phyloP scores from a whole-genome alignment of 2,888 invertebrate species.

The Morpho achilles region DNA sequence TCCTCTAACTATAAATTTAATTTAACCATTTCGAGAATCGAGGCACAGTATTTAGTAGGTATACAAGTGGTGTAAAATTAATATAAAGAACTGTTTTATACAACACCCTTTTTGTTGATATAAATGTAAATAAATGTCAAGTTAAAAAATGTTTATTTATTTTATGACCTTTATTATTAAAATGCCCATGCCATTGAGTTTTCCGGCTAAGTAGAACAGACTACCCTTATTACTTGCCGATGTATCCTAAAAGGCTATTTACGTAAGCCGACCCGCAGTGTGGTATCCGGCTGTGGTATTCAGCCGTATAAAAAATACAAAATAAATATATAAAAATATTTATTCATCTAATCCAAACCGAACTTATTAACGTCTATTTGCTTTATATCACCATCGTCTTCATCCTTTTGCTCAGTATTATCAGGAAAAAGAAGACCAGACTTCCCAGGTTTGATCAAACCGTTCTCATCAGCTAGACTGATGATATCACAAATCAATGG shows the following conservation, averaged over 20 bases:
- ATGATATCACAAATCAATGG: conserved; percentile 93
- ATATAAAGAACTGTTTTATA: conserved; percentile 75
- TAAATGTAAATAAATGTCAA: conserved; percentile 81
- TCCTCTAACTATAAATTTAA: conserved; percentile 51
- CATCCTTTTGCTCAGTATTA: conserved; percentile 31
- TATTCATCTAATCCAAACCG: conserved; percentile 48
- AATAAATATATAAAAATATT: conserved; percentile 9
- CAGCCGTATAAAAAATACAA: too few species aligned
- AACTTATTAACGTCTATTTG: conserved; percentile 39
- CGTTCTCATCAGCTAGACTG: conserved; percentile 88
- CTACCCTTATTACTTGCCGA: too few species aligned
- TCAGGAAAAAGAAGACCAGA: conserved; percentile 31
- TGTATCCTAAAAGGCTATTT: too few species aligned
- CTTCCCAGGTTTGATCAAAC: conserved; percentile 71
- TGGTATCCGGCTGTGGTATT: too few species aligned
- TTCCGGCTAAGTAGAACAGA: too few species aligned
- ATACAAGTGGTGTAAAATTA: conserved; percentile 66
- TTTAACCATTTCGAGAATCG: conserved; percentile 53
- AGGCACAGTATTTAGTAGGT: conserved; percentile 67
- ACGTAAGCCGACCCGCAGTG: too few species aligned
- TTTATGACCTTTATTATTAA: conserved; percentile 18
- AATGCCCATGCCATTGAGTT: neutral
- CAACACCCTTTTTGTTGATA: conserved; percentile 80
- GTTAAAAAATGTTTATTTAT: conserved; percentile 51
- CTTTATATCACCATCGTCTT: conserved; percentile 35